These are phyloP conservation scores for Varanus salvator DNA, from an alignment of 2,113 vertebrate species.

Conservation along the genomic window DNA sequence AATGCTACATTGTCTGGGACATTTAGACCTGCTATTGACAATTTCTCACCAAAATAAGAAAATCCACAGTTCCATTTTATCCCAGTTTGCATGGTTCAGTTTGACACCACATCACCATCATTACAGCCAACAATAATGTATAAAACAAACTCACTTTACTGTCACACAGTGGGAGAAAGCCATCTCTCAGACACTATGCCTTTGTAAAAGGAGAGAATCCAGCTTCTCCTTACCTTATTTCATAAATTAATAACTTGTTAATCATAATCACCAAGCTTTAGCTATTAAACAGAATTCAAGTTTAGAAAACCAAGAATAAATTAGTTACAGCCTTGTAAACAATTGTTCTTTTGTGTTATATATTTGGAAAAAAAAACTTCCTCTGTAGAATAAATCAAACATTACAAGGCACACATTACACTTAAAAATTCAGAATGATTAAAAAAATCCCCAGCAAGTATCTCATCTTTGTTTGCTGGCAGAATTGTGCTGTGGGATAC, in stretches of 20 bases:
- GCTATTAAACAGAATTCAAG: constrained; percentile 82
- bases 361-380: constrained; percentile 70
- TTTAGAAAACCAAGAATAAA: constrained; percentile 84
- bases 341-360: constrained; percentile 84
- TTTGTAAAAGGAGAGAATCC: constrained; percentile 79
- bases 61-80: constrained; percentile 44
- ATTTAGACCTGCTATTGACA: constrained; percentile 59
- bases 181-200: constrained; percentile 55
- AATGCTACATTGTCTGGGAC: constrained; percentile 56
- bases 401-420: constrained; percentile 92
- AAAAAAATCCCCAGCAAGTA: constrained; percentile 57
- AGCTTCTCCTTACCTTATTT: constrained; percentile 82
- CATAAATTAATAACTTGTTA: constrained; percentile 85
- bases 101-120: constrained; percentile 68
- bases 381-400: constrained; percentile 87
- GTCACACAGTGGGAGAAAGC: constrained; percentile 59
- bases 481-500: constrained; percentile 62
- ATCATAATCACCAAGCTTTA: constrained; percentile 80
- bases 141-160: constrained; percentile 40
- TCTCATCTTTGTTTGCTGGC: constrained; percentile 56
- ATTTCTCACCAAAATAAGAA: constrained; percentile 62
- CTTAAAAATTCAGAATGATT: constrained; percentile 69
- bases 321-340: constrained; percentile 89
- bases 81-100: constrained; percentile 68
- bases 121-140: constrained; percentile 37